phyloP scores from a whole-genome alignment of 2,113 vertebrate genomes.

The Nibea albiflora region DNA sequence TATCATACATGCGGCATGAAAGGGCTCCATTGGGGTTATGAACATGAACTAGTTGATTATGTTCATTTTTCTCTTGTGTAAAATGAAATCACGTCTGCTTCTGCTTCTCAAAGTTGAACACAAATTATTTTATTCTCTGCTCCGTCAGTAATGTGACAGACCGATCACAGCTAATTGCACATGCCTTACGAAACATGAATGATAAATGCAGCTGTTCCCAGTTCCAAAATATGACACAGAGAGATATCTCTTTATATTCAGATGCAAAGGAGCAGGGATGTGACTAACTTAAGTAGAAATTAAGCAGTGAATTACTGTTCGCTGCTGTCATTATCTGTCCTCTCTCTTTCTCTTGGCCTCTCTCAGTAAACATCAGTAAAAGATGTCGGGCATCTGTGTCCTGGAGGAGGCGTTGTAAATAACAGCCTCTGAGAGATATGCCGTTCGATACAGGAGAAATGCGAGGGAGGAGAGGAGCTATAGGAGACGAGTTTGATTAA shows the following conservation, averaged over 20 bases:
- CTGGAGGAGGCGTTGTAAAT: slow-evolving; percentile 58
- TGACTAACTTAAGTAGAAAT: background rate
- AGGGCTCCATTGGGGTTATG: background rate
- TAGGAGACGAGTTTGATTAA: slow-evolving; percentile 61
- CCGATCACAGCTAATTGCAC: background rate
- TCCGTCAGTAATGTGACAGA: background rate
- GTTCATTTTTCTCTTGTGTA: background rate
- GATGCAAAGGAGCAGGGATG: background rate
- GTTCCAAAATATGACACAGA: too few relatives aligned
- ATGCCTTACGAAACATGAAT: background rate
- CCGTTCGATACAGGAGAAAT: slow-evolving; percentile 51
- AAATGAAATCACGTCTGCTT: background rate
- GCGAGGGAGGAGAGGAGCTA: slow-evolving; percentile 16
- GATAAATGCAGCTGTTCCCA: background rate
- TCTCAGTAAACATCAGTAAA: slow-evolving; percentile 55
- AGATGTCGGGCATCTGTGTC: slow-evolving; percentile 47
- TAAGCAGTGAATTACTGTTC: background rate
- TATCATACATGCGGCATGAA: background rate
- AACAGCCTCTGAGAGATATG: slow-evolving; percentile 44
- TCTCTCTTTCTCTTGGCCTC: slow-evolving; percentile 1
- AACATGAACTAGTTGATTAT: background rate
- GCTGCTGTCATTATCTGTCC: slow-evolving; percentile 27
- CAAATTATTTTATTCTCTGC: background rate
- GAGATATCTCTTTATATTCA: background rate
- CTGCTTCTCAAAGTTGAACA: slow-evolving; percentile 1